phyloP scores from a whole-genome alignment of 2,113 vertebrate species.

The Paradoxurus hermaphroditus region DNA sequence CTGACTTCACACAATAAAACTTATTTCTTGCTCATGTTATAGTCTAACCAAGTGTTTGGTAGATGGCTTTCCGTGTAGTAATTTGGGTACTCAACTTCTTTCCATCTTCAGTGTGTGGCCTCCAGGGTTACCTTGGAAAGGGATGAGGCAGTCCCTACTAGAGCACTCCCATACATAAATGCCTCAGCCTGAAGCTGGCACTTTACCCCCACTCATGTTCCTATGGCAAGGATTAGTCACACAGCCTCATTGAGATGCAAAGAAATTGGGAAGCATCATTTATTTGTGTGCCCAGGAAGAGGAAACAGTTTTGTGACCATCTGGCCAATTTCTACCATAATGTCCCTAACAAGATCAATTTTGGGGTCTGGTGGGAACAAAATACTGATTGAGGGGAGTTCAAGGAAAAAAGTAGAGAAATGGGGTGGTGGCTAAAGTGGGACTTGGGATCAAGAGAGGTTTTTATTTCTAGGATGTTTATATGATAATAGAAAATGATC shows the following conservation, averaged over 20 bases:
- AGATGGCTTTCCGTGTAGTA: neutral
- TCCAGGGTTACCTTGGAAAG: neutral
- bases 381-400: neutral
- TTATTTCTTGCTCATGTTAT: neutral
- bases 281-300: neutral
- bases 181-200: neutral
- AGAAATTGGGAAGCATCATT: neutral
- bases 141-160: rapidly evolving
- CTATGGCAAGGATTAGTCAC: neutral
- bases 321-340: neutral
- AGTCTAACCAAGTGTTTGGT: neutral
- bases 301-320: neutral
- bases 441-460: neutral
- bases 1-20: neutral
- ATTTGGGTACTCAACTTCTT: neutral
- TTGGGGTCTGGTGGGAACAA: neutral
- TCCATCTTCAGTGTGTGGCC: neutral
- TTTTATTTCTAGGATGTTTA: neutral
- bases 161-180: neutral
- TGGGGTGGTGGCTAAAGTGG: neutral
- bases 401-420: neutral
- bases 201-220: neutral
- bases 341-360: neutral
- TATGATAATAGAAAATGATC: neutral
- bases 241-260: neutral